These are phyloP conservation scores for Lanius collurio DNA, from an alignment of 2,113 vertebrate genomes.

Conservation along the genomic window DNA sequence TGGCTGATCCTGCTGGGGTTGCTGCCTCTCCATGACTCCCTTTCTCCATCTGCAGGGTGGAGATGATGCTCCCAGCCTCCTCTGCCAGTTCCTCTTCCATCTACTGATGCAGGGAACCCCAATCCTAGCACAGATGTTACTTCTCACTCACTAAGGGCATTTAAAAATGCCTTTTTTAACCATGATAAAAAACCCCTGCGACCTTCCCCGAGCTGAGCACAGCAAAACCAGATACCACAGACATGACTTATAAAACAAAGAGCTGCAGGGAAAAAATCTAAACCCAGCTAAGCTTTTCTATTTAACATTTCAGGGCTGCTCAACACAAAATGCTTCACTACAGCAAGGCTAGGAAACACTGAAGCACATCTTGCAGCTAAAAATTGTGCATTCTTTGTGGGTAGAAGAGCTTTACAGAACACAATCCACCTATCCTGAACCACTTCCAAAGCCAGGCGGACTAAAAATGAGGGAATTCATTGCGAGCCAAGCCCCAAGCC, in stretches of 20 bases:
- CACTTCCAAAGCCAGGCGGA: background rate
- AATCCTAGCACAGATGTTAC: background rate
- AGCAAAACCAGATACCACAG: background rate
- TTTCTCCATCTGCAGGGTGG: background rate
- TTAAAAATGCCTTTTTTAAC: background rate
- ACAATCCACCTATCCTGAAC: background rate
- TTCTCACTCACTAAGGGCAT: background rate
- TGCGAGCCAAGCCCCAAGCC: background rate
- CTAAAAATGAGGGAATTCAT: background rate
- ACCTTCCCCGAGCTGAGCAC: background rate
- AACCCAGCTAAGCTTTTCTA: background rate
- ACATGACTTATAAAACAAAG: background rate
- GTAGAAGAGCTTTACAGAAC: background rate
- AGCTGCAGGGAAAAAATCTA: background rate
- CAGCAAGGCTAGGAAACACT: background rate
- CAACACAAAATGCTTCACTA: background rate
- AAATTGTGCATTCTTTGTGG: background rate
- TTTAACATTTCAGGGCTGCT: background rate
- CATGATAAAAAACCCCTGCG: background rate
- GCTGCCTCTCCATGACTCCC: background rate
- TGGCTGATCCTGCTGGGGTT: background rate
- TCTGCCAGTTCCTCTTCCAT: background rate
- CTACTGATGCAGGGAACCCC: background rate
- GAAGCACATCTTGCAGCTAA: background rate
- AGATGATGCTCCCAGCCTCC: background rate